A percentile compares a stretch with the other conserved stretches of the same genome.
Evolutionary conservation across 2,113 vertebrate species (phyloP).

Genomic region (Epinephelus cyanopodus): DNA sequence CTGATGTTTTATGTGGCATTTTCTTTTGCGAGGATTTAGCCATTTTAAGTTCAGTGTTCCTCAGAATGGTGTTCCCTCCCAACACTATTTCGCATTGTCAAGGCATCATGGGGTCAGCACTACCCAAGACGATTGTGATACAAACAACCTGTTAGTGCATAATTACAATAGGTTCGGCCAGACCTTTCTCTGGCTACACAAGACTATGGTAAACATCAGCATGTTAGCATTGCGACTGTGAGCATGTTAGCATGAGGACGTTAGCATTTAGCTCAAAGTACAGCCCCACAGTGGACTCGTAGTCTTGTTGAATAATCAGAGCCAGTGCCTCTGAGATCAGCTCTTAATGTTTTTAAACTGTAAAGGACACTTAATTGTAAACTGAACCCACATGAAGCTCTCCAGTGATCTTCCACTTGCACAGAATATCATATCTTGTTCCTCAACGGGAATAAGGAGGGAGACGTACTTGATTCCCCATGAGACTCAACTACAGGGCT

Average conservation of each 20-base stretch:
- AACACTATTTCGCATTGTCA: too few species aligned
- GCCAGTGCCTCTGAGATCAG: background rate
- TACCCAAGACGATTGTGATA: too few species aligned
- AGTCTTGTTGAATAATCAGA: slow-evolving; percentile 3
- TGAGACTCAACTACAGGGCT: slow-evolving; percentile 21
- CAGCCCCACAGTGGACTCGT: background rate
- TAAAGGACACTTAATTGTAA: slow-evolving; percentile 4
- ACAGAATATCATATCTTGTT: slow-evolving; percentile 12
- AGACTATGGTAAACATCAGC: background rate
- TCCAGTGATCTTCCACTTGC: background rate
- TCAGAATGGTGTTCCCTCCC: too few species aligned
- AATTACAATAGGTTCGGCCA: too few species aligned
- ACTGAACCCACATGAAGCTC: slow-evolving; percentile 3
- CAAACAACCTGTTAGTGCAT: too few species aligned
- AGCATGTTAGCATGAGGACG: background rate
- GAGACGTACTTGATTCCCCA: slow-evolving; percentile 40
- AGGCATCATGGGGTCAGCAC: too few species aligned
- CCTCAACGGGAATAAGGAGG: slow-evolving; percentile 21
- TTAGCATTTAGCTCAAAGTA: background rate
- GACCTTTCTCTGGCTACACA: too few species aligned
- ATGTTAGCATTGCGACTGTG: background rate
- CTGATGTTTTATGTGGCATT: too few species aligned
- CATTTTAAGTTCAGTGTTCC: too few species aligned
- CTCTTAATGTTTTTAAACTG: background rate
- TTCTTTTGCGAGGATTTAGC: too few species aligned